A percentile compares a stretch with the other conserved stretches of the same genome.
Evolutionary conservation across 2,797 vertebrate genomes (phyloP).

Genomic region (Darevskia mixta): DNA sequence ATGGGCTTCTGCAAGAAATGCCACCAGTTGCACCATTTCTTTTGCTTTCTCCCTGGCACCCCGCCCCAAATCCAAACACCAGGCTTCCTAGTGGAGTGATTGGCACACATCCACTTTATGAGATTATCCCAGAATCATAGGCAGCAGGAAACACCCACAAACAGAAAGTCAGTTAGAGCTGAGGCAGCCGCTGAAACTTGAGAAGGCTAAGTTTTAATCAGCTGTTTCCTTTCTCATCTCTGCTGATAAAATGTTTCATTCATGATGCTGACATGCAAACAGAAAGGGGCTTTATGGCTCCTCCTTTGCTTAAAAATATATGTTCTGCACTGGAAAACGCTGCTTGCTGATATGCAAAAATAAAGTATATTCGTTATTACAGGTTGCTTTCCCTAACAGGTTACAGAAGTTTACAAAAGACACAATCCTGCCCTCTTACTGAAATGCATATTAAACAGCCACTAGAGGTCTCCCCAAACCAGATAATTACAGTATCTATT

Average conservation of each 20-base stretch:
- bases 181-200: background rate
- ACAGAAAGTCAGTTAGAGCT: background rate
- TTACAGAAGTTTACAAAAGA: background rate
- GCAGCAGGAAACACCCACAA: background rate
- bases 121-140: background rate
- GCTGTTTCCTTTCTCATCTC: background rate
- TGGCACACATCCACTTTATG: background rate
- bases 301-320: background rate
- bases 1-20: background rate
- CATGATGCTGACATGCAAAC: background rate
- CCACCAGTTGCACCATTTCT: background rate
- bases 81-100: background rate
- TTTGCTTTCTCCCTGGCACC: background rate
- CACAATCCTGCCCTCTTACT: background rate
- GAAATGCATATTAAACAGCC: background rate
- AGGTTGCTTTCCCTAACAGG: background rate
- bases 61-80: background rate
- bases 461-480: conserved; percentile 21
- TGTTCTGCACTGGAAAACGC: background rate
- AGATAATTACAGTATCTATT: background rate
- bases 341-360: background rate
- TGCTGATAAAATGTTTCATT: background rate
- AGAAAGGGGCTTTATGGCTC: background rate
- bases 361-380: background rate
- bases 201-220: background rate